Conservation (phyloP, 2,797 vertebrate genomes). For the Eospalax fontanierii region DNA sequence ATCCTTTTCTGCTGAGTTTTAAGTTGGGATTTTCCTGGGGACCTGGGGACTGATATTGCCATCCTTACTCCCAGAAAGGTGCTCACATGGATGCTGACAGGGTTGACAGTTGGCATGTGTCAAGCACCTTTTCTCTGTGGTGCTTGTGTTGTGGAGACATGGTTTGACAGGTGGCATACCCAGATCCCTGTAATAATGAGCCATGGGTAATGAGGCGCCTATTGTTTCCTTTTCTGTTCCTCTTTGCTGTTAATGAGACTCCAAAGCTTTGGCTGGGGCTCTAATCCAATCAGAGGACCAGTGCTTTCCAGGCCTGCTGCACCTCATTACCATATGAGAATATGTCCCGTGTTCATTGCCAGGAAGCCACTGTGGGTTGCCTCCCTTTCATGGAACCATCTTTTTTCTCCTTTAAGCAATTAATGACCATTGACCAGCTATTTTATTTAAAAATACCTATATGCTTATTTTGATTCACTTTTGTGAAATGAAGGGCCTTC, state of each 20-base stretch:
- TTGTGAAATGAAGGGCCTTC: slow-evolving; percentile 66
- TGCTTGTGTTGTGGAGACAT: slow-evolving; percentile 47
- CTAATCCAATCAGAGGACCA: slow-evolving; percentile 59
- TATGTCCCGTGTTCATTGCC: slow-evolving; percentile 56
- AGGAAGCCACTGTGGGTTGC: slow-evolving; percentile 14
- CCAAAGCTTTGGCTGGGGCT: slow-evolving; percentile 67
- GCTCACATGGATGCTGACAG: neutral
- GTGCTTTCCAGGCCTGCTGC: slow-evolving; percentile 39
- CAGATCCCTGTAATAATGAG: slow-evolving; percentile 72
- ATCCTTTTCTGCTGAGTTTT: slow-evolving; percentile 25
- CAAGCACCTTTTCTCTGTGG: neutral
- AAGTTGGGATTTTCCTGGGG: neutral
- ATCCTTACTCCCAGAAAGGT: neutral
- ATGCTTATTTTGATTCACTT: slow-evolving; percentile 67
- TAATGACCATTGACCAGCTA: slow-evolving; percentile 53
- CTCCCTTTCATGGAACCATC: slow-evolving; percentile 2
- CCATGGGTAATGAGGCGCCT: slow-evolving; percentile 64
- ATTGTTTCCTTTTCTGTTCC: slow-evolving; percentile 60
- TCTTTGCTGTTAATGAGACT: slow-evolving; percentile 79
- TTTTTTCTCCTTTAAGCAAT: slow-evolving; percentile 51
- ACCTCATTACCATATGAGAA: slow-evolving; percentile 76
- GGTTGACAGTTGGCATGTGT: neutral
- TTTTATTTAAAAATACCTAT: slow-evolving; percentile 75
- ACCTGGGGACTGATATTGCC: neutral
- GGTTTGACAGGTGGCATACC: slow-evolving; percentile 74